A percentile compares a stretch with the other conserved stretches of the same genome.
Conservation (phyloP, 2,888 invertebrate genomes). For the Rotaria magnacalcarata region DNA sequence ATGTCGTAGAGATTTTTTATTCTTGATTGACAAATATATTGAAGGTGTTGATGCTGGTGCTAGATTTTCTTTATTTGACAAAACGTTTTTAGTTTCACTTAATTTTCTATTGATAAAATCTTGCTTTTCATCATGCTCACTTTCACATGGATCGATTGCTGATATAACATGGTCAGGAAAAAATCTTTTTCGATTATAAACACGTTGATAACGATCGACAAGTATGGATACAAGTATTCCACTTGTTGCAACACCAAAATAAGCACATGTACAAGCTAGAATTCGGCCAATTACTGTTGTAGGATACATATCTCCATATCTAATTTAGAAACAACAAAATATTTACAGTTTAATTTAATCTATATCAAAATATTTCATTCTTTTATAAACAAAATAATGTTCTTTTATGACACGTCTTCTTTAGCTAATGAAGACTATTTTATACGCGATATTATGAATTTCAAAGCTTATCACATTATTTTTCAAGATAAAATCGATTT, state of each 20-base stretch:
- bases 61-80: background rate
- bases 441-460: too few relatives aligned
- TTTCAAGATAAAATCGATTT: too few relatives aligned
- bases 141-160: background rate
- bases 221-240: background rate
- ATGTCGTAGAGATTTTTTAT: background rate
- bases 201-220: conserved; percentile 21
- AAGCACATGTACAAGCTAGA: background rate
- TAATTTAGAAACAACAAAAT: background rate
- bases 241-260: conserved; percentile 5
- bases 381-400: too few relatives aligned
- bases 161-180: background rate
- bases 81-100: background rate
- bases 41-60: background rate
- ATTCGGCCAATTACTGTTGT: background rate
- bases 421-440: too few relatives aligned
- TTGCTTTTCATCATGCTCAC: background rate
- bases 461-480: too few relatives aligned
- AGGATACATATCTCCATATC: conserved; percentile 29
- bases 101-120: conserved; percentile 1
- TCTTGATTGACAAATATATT: background rate
- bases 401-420: too few relatives aligned
- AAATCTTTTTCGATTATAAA: background rate
- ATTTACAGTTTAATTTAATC: too few relatives aligned
- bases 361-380: too few relatives aligned